Conservation (phyloP, 2,888 invertebrate genomes). For the Penaeus monodon region DNA sequence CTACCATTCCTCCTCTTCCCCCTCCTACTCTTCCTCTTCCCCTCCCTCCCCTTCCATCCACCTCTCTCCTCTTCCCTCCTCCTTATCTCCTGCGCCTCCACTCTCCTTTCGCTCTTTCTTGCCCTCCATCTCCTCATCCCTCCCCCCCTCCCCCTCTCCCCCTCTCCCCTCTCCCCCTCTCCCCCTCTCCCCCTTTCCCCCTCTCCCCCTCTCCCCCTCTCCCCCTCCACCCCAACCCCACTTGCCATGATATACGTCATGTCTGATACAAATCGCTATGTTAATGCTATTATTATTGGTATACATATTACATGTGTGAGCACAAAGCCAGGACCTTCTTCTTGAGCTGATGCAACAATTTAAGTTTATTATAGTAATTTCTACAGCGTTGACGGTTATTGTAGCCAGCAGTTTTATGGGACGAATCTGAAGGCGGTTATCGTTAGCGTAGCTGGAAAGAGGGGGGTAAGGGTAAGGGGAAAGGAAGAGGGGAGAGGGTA, state of each 20-base stretch:
- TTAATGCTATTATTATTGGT: not conserved
- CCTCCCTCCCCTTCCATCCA: no score
- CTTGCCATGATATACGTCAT: not conserved
- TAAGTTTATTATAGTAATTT: constrained; percentile 18
- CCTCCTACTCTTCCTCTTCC: no score
- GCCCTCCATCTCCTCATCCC: no score
- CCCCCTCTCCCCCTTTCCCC: not conserved
- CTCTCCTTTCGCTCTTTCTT: no score
- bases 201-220: not conserved
- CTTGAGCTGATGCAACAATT: constrained; percentile 7
- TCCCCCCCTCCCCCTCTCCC: not conserved
- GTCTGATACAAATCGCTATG: no score
- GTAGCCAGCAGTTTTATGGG: not conserved
- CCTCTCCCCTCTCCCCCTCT: not conserved
- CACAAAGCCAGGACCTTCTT: not conserved
- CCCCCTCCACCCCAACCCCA: not conserved
- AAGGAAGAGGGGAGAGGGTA: not conserved
- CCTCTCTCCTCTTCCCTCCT: no score
- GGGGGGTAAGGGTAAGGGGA: not conserved
- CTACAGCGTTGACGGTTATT: constrained; percentile 12
- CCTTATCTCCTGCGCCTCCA: no score
- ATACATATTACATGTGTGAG: constrained; percentile 16
- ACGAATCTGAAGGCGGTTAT: constrained; percentile 1
- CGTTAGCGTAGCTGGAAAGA: not conserved
- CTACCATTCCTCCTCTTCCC: no score